Base-by-base conservation (phyloP, 2,888 invertebrate genomes). In the Ditula angustiorana region DNA sequence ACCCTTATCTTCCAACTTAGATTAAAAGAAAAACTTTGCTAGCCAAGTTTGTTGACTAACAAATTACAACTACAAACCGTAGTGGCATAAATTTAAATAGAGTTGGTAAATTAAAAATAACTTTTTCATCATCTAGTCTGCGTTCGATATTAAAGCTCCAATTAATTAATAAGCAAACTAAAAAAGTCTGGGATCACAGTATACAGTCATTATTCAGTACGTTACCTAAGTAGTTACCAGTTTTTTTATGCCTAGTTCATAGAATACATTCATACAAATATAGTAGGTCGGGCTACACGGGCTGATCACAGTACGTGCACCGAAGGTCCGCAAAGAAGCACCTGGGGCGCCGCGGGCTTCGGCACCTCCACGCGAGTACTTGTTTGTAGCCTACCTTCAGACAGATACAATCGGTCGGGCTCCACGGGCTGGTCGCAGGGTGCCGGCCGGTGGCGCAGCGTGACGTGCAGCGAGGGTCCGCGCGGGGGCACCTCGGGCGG, bases 401-500 rank as follows among this genome's bases (percentile, higher is more conserved):
- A 89, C 62, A 92, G 72, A 70, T 91, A 92, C 23, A 92, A 81
- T 5, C 92, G 83, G 71, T 92, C 92, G 16, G 82, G 93, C 74
- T 86, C 95, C 73, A 77, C 91, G 53, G 83, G 91, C 77, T 85
- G 94, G 84, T 87, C 94, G 50, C 85, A 82, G 11, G 81, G 79
- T n/a, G 70, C 76, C 82, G 79, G 92, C 73, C 85, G 94, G 82
- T 91, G 92, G 10, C 92, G 81, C 46, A 92, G 74, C n/a, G 95
- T 92, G 69, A 95, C 94, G 80, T 96, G 95, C 66, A 97, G 92
- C 53, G 97, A 97, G 13, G 96, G 97, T 1, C 97, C 97, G 44
- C 97, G 94, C n/a, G 97, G 97, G 33, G 97, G 97, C 56, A 97
- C 96, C 89, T 97, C 97, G 1, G 97, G 97, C 5, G 97, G 97